Evolutionary conservation across 1,140 invertebrate species (phyloP), one percentile per base, ranked within the genome.

Genomic region (Drosophila burlai): DNA sequence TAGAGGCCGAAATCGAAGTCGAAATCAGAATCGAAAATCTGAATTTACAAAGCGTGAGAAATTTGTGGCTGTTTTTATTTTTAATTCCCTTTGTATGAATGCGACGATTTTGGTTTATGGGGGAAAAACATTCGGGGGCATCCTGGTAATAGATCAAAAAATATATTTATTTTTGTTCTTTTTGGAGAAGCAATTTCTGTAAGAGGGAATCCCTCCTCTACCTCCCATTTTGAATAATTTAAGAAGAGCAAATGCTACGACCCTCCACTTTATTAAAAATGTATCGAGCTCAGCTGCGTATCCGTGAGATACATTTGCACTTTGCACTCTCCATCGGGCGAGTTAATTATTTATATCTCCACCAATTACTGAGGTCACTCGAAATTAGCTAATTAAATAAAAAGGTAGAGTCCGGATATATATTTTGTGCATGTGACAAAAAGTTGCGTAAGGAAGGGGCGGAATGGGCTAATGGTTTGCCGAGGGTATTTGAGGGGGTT

Each of bases 31-130:
- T 73, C 67, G 18, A 72, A 60, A 73, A 58, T 61, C 45, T 24
- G 62, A 63, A 58, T 62, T 64, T 45, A 82, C 52, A 62, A 63
- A 81, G 81, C 85, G 84, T 89, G 84, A 89, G 84, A 89, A 90
- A 84, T 87, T 78, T 52, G 83, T 89, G 83, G 77, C 76, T 76
- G 83, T 86, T 86, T 84, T 81, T 89, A 89, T 90, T 90, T 89
- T 90, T 81, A 89, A 90, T 89, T 87, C 76, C 68, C 80, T 83
- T 86, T 86, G 71, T 73, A 80, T 86, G 62, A 63, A 79, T 79
- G 83, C 83, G 67, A 87, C 80, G 66, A 68, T 80, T 86, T 59
- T 50, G 63, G 68, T 69, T 67, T 67, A 26, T 55, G 26, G 21
- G 55, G 57, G 26, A 4, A 40, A 40, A 40, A 55, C 52, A 55